Evolutionary conservation across 1,140 invertebrate genomes (phyloP).

Genomic region (Mizuhopecten yessoensis): DNA sequence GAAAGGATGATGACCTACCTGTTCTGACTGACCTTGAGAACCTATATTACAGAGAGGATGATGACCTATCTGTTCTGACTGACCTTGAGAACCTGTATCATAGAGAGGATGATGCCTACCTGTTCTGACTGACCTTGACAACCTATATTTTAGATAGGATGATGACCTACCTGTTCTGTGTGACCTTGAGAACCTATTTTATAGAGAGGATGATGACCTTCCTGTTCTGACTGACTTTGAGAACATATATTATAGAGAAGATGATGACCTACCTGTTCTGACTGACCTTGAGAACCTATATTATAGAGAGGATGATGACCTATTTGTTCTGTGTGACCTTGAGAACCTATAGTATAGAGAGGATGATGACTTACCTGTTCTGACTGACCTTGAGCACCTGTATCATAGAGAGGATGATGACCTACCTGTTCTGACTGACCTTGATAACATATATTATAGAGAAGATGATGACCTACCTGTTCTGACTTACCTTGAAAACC

Average conservation of each 20-base stretch:
- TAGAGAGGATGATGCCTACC: constrained; percentile 81
- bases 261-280: constrained; percentile 75
- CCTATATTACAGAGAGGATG: constrained; percentile 73
- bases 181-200: not conserved
- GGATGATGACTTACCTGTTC: constrained; percentile 67
- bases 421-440: not conserved
- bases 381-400: not conserved
- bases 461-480: not conserved
- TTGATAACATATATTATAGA: not conserved
- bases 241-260: no score
- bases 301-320: constrained; percentile 52
- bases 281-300: constrained; percentile 83
- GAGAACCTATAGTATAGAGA: constrained; percentile 84
- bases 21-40: constrained; percentile 81
- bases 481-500: not conserved
- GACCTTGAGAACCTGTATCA: constrained; percentile 83
- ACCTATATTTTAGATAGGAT: not conserved
- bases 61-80: constrained; percentile 79
- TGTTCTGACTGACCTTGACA: not conserved
- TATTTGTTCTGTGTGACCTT: constrained; percentile 82
- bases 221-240: not conserved
- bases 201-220: not conserved
- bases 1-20: constrained; percentile 84
- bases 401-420: not conserved
- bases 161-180: not conserved